Percentiles rank a stretch among this genome's conserved stretches.
These are phyloP conservation scores for Myocastor coypus DNA, from an alignment of 2,113 vertebrate species.

Conservation along the genomic window DNA sequence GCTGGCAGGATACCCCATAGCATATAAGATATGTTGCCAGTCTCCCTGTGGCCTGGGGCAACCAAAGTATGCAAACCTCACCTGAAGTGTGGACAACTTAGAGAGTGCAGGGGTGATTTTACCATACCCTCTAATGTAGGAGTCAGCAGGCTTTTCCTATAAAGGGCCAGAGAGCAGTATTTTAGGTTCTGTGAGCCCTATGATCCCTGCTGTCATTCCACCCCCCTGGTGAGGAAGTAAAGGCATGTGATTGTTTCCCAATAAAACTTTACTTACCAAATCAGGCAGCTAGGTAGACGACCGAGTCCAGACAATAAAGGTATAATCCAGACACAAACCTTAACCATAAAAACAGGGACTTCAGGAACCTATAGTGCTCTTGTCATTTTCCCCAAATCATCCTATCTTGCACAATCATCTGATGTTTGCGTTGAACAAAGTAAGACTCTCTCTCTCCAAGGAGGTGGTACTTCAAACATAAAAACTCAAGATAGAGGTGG, in stretches of 20 bases:
- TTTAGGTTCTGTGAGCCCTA: background rate
- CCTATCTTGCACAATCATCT: background rate
- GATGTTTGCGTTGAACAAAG: background rate
- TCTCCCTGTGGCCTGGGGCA: background rate
- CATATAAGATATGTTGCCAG: fast-evolving
- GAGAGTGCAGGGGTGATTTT: background rate
- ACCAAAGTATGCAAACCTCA: background rate
- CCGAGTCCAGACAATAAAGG: background rate
- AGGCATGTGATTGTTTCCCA: background rate
- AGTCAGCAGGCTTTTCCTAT: background rate
- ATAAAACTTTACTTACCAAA: background rate
- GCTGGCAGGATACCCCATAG: fast-evolving
- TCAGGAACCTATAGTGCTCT: background rate
- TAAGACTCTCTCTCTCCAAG: background rate
- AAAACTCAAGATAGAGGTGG: background rate
- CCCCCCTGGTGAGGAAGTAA: background rate
- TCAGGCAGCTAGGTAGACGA: background rate
- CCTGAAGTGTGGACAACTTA: background rate
- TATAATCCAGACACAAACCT: background rate
- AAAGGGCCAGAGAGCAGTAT: background rate
- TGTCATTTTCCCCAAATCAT: background rate
- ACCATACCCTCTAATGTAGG: background rate
- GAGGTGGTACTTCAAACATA: background rate
- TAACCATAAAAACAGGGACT: background rate
- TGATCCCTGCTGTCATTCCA: background rate